phyloP scores from a whole-genome alignment of 2,888 invertebrate genomes.

The Laothoe populi region DNA sequence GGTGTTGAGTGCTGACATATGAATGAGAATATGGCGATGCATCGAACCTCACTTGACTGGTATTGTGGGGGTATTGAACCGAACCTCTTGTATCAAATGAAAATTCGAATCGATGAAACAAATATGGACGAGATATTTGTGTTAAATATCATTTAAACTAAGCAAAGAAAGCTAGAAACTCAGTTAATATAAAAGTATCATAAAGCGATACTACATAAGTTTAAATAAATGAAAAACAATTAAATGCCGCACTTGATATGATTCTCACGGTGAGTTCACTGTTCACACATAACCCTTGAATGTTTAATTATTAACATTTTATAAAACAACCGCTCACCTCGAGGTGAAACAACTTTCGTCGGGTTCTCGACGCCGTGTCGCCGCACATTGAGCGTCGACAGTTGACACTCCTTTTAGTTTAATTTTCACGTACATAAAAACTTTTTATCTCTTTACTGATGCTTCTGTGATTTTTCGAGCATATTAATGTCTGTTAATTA shows the following conservation, averaged over 20 bases:
- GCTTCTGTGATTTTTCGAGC: background rate
- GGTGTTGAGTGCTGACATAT: too few species aligned
- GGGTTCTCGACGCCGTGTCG: background rate
- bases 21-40: too few species aligned
- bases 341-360: background rate
- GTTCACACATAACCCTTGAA: background rate
- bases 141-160: too few species aligned
- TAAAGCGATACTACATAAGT: too few species aligned
- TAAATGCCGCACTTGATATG: background rate
- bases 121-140: too few species aligned
- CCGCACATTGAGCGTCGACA: background rate
- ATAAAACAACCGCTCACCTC: background rate
- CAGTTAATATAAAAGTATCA: too few species aligned
- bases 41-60: too few species aligned
- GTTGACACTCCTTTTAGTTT: slow-evolving; percentile 10
- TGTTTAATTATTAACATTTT: slow-evolving; percentile 16
- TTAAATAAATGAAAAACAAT: background rate
- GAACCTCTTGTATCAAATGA: too few species aligned
- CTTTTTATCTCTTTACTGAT: background rate
- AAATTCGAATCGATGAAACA: too few species aligned
- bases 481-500: background rate
- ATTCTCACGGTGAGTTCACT: background rate
- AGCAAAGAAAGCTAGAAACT: too few species aligned
- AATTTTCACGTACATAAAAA: slow-evolving; percentile 14
- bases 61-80: too few species aligned